Conservation (phyloP, 2,113 vertebrate genomes). For the Poeciliopsis occidentalis region DNA sequence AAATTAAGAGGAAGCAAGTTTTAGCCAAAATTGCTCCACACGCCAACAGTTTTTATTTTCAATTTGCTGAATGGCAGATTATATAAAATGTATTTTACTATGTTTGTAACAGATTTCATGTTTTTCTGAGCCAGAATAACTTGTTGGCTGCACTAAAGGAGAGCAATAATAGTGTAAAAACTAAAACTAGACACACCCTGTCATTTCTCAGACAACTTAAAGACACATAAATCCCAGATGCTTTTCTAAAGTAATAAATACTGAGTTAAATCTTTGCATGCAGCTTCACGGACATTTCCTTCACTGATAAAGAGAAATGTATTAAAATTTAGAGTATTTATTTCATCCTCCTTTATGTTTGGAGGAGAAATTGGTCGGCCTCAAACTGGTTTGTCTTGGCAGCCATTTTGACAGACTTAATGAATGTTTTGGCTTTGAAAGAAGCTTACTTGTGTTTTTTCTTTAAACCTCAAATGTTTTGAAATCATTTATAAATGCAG, state of each 20-base stretch:
- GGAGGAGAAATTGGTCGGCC: conserved; percentile 43
- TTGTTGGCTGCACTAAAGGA: background rate
- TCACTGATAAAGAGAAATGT: background rate
- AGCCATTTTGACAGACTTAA: conserved; percentile 44
- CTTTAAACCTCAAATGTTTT: conserved; percentile 23
- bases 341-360: conserved; percentile 39
- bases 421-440: conserved; percentile 52
- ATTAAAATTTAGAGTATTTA: background rate
- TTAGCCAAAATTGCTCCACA: background rate
- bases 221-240: background rate
- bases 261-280: background rate
- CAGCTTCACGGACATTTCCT: background rate
- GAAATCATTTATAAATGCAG: conserved; percentile 25
- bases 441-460: conserved; percentile 37
- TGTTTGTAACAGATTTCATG: background rate
- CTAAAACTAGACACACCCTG: background rate
- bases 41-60: background rate
- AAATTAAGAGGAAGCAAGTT: too few species aligned
- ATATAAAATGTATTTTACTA: background rate
- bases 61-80: background rate
- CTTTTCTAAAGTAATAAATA: background rate
- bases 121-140: background rate
- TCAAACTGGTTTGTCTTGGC: conserved; percentile 61
- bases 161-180: background rate
- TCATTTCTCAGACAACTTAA: background rate